A percentile compares a stretch with the other conserved stretches of the same genome.
Conservation (phyloP, 92 coral and sea anemone genomes). For the Palythoa heliodiscus region DNA sequence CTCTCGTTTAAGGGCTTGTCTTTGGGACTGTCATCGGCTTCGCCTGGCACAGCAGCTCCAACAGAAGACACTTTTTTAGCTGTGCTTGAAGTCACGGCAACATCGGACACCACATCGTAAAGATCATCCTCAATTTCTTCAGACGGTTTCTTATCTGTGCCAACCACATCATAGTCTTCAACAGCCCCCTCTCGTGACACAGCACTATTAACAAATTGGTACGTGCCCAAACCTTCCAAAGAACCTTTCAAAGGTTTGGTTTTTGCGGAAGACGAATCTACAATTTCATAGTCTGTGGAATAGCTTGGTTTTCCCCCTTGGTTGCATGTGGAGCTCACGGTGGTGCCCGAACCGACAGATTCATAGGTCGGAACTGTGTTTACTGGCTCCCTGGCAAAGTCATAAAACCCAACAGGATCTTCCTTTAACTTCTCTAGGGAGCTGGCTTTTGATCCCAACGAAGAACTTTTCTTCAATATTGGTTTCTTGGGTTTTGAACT, state of each 20-base stretch:
- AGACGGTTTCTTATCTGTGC: not conserved
- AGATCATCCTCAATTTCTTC: conserved; percentile 16
- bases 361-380: conserved; percentile 18
- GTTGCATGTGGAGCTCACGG: not conserved
- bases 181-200: not conserved
- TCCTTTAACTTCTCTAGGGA: not conserved
- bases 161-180: conserved; percentile 26
- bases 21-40: not conserved
- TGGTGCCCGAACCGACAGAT: not conserved
- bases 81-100: not conserved
- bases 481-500: conserved; percentile 13
- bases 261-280: conserved; percentile 8
- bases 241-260: not conserved
- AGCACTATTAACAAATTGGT: not conserved
- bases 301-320: not conserved
- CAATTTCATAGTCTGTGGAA: not conserved
- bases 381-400: conserved; percentile 20
- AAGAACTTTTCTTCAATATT: conserved; percentile 19
- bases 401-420: conserved; percentile 25
- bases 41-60: not conserved
- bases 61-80: not conserved
- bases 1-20: not conserved
- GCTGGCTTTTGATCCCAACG: not conserved
- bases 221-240: not conserved
- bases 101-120: conserved; percentile 4